Conservation (phyloP, 2,888 invertebrate genomes). For the Digitonthophagus gazella region DNA sequence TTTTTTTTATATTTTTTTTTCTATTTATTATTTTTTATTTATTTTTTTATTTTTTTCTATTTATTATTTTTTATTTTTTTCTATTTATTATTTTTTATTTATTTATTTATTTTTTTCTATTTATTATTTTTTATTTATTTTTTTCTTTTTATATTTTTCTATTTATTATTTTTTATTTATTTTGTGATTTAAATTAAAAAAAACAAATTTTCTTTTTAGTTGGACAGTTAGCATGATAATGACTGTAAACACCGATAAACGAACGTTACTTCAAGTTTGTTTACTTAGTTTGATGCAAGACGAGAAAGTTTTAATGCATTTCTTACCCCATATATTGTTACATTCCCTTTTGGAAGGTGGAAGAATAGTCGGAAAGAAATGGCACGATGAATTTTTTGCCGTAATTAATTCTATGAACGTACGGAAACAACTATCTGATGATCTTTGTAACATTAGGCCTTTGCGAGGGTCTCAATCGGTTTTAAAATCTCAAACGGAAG, state of each 20-base stretch:
- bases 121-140: no score
- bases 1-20: background rate
- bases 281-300: constrained; percentile 75
- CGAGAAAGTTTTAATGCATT: constrained; percentile 67
- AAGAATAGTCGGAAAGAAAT: constrained; percentile 48
- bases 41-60: no score
- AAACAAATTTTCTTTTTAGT: constrained; percentile 49
- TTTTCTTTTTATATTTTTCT: constrained; percentile 38
- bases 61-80: no score
- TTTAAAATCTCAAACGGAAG: background rate
- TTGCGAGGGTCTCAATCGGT: background rate
- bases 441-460: constrained; percentile 11
- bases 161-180: constrained; percentile 37
- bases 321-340: constrained; percentile 71
- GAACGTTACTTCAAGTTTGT: constrained; percentile 65
- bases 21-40: no score
- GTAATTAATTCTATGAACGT: constrained; percentile 50
- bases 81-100: no score
- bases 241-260: constrained; percentile 59
- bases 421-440: constrained; percentile 28
- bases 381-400: constrained; percentile 58
- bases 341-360: constrained; percentile 61
- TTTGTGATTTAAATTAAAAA: constrained; percentile 3
- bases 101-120: no score
- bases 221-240: constrained; percentile 73